A percentile compares a stretch with the other conserved stretches of the same genome.
Evolutionary conservation across 1,140 invertebrate species (phyloP).

Genomic region (Pseudomyrmex sp.): DNA sequence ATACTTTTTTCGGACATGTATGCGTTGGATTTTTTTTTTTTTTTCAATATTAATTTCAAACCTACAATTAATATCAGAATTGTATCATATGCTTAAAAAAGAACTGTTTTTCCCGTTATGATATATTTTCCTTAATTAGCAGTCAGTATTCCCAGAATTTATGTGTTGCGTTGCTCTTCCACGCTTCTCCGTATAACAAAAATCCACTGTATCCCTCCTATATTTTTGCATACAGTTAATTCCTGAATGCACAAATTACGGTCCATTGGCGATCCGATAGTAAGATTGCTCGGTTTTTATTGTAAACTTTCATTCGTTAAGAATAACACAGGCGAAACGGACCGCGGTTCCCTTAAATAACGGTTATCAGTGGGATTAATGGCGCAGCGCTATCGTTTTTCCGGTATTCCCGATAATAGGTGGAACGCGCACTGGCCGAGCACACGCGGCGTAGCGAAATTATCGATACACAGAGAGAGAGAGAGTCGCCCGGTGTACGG

Average conservation of each 20-base stretch:
- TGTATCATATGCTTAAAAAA: background rate
- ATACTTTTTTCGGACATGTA: background rate
- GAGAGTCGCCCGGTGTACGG: slow-evolving; percentile 27
- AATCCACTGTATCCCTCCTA: background rate
- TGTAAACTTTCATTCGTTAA: slow-evolving; percentile 62
- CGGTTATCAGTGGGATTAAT: slow-evolving; percentile 72
- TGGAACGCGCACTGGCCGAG: slow-evolving; percentile 45
- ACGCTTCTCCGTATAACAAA: background rate
- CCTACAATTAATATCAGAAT: slow-evolving; percentile 1
- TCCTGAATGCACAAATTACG: slow-evolving; percentile 17
- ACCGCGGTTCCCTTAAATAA: slow-evolving; percentile 67
- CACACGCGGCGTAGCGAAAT: slow-evolving; percentile 58
- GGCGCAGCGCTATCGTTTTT: slow-evolving; percentile 71
- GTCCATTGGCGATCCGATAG: background rate
- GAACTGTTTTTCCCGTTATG: background rate
- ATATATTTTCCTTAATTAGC: background rate
- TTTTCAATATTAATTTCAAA: background rate
- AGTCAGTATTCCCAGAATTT: background rate
- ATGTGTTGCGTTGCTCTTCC: background rate
- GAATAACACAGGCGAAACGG: slow-evolving; percentile 57
- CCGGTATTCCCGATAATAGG: slow-evolving; percentile 66
- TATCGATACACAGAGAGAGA: slow-evolving; percentile 65
- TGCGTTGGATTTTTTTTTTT: background rate
- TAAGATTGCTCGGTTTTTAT: slow-evolving; percentile 59
- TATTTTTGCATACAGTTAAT: background rate